Evolutionary conservation across 2,113 vertebrate species (phyloP).

Genomic region (Agapornis roseicollis): DNA sequence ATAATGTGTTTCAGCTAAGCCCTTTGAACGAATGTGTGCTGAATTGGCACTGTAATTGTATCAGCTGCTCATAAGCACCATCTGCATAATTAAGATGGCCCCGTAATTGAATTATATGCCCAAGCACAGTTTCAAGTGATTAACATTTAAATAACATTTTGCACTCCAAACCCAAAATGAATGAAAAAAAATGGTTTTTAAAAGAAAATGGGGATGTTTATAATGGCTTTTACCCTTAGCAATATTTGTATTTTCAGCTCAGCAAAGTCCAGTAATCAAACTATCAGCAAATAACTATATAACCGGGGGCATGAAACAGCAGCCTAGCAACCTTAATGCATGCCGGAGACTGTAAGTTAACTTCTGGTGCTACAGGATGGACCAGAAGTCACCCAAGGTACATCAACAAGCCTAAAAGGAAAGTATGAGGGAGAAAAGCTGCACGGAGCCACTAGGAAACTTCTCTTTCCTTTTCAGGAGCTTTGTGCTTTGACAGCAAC

Average conservation of each 20-base stretch:
- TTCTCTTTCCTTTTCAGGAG: neutral
- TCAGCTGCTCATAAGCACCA: slow-evolving; percentile 60
- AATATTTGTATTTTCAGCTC: slow-evolving; percentile 20
- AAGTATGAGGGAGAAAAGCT: neutral
- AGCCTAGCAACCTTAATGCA: neutral
- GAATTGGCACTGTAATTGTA: slow-evolving; percentile 43
- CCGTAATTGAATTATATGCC: slow-evolving; percentile 60
- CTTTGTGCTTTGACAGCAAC: slow-evolving; percentile 15
- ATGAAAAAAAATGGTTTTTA: slow-evolving; percentile 34
- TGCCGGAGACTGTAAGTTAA: neutral
- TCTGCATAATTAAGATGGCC: slow-evolving; percentile 63
- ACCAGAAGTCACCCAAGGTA: neutral
- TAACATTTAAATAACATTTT: slow-evolving; percentile 64
- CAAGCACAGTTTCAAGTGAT: slow-evolving; percentile 59
- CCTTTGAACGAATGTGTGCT: slow-evolving; percentile 1
- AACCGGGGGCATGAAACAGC: neutral
- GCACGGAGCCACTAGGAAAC: neutral
- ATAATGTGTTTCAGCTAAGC: slow-evolving; percentile 12
- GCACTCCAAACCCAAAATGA: slow-evolving; percentile 40
- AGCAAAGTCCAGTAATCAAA: slow-evolving; percentile 2
- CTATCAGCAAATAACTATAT: neutral
- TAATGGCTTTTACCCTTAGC: neutral
- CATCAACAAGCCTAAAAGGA: neutral
- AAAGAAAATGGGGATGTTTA: slow-evolving; percentile 24
- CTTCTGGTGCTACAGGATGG: neutral